Conservation (phyloP, 2,113 vertebrate species). For the Boulengeromyrus knoepffleri region DNA sequence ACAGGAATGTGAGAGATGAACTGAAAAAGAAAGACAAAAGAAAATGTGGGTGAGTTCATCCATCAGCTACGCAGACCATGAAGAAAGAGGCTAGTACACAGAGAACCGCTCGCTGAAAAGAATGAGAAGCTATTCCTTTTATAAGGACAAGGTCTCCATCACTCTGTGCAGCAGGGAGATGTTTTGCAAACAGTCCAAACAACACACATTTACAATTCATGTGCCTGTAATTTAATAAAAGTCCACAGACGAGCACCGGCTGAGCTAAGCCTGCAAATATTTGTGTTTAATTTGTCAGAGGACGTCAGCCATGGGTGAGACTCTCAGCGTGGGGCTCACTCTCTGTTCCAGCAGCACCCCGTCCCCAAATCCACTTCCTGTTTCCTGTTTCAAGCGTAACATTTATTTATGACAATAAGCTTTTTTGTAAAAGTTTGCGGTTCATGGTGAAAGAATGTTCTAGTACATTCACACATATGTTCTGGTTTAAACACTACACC, state of each 20-base stretch:
- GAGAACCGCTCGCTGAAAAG: background rate
- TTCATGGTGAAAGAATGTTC: background rate
- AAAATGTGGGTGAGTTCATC: background rate
- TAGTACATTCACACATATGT: background rate
- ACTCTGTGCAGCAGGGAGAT: background rate
- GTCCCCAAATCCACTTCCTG: background rate
- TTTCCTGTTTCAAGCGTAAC: background rate
- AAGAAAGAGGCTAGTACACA: background rate
- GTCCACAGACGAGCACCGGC: background rate
- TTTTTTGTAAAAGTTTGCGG: background rate
- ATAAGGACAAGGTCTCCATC: background rate
- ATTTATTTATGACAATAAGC: background rate
- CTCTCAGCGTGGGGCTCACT: background rate
- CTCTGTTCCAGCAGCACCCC: background rate
- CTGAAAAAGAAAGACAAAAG: background rate
- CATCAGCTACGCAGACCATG: background rate
- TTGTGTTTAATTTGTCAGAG: constrained; percentile 13
- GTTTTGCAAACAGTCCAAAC: background rate
- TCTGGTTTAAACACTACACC: background rate
- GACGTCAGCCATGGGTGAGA: background rate
- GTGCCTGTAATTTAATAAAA: constrained; percentile 7
- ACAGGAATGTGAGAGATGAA: background rate
- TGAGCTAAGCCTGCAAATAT: constrained; percentile 8
- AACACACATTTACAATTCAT: background rate
- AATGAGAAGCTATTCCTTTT: background rate